These are phyloP conservation scores for Paratilapia polleni DNA, from an alignment of 2,113 vertebrate genomes.

Conservation along the genomic window DNA sequence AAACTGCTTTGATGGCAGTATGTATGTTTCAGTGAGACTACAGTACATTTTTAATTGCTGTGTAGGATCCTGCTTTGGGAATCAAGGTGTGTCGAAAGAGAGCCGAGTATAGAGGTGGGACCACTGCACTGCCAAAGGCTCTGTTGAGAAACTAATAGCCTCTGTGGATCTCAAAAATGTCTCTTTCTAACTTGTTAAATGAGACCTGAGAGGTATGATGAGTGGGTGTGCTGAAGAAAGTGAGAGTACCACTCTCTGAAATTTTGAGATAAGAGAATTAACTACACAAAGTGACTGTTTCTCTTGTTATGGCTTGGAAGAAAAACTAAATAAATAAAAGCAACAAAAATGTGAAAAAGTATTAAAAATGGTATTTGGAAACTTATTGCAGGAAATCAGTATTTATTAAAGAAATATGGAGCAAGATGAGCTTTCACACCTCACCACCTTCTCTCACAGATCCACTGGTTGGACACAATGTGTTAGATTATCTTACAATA, in stretches of 20 bases:
- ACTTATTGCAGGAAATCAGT: neutral
- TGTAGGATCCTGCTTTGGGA: constrained; percentile 32
- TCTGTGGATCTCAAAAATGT: constrained; percentile 48
- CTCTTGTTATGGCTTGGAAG: constrained; percentile 17
- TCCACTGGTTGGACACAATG: neutral
- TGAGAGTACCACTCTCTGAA: constrained; percentile 55
- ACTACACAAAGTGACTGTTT: constrained; percentile 6
- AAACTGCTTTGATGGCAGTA: constrained; percentile 5
- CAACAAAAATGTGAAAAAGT: constrained; percentile 22
- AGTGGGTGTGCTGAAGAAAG: constrained; percentile 55
- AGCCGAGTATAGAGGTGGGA: constrained; percentile 50
- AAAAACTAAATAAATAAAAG: constrained; percentile 18
- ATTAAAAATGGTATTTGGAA: constrained; percentile 15
- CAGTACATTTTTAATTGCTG: constrained; percentile 42
- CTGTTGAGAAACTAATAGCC: constrained; percentile 45
- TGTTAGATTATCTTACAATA: neutral
- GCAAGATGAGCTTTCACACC: constrained; percentile 32
- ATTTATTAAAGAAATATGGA: constrained; percentile 15
- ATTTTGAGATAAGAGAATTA: constrained; percentile 60
- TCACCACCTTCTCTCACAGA: constrained; percentile 9
- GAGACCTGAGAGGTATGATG: constrained; percentile 55
- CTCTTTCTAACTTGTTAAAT: constrained; percentile 57
- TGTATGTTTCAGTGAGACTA: constrained; percentile 9
- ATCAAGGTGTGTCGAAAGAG: constrained; percentile 20
- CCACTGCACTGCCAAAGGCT: constrained; percentile 38